These are phyloP conservation scores for Drosophila baimaii DNA, from an alignment of 1,140 invertebrate genomes.

Conservation along the genomic window DNA sequence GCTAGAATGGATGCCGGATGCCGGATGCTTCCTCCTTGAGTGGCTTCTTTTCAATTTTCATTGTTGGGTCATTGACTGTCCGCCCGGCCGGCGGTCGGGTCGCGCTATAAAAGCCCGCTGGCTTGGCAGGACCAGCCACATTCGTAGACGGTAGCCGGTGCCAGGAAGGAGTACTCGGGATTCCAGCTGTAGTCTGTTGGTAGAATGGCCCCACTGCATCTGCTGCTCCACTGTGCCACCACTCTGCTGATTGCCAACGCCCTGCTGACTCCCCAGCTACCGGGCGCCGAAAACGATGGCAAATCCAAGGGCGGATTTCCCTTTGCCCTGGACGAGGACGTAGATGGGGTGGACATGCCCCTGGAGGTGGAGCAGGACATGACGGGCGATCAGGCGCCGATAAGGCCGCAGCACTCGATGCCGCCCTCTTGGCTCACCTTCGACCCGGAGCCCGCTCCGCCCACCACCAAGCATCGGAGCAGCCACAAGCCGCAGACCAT, in stretches of 20 bases:
- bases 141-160: slow-evolving; percentile 42
- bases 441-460: slow-evolving; percentile 46
- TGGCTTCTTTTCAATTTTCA: slow-evolving; percentile 78
- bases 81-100: neutral
- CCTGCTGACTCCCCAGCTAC: slow-evolving; percentile 49
- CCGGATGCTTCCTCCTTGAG: slow-evolving; percentile 48
- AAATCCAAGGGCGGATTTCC: slow-evolving; percentile 60
- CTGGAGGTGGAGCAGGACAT: slow-evolving; percentile 62
- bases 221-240: slow-evolving; percentile 68
- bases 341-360: slow-evolving; percentile 63
- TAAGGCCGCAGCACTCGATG: slow-evolving; percentile 44
- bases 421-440: slow-evolving; percentile 70
- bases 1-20: neutral
- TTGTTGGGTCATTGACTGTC: slow-evolving; percentile 66
- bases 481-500: slow-evolving; percentile 48
- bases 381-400: slow-evolving; percentile 12
- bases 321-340: slow-evolving; percentile 63
- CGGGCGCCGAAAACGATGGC: slow-evolving; percentile 43
- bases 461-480: slow-evolving; percentile 39
- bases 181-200: slow-evolving; percentile 35
- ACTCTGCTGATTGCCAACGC: slow-evolving; percentile 66
- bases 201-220: slow-evolving; percentile 73
- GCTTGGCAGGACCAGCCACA: slow-evolving; percentile 37
- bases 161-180: slow-evolving; percentile 9
- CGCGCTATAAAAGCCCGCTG: slow-evolving; percentile 59